Base-by-base conservation (phyloP, 2,797 vertebrate species). In the Vireo griseus region DNA sequence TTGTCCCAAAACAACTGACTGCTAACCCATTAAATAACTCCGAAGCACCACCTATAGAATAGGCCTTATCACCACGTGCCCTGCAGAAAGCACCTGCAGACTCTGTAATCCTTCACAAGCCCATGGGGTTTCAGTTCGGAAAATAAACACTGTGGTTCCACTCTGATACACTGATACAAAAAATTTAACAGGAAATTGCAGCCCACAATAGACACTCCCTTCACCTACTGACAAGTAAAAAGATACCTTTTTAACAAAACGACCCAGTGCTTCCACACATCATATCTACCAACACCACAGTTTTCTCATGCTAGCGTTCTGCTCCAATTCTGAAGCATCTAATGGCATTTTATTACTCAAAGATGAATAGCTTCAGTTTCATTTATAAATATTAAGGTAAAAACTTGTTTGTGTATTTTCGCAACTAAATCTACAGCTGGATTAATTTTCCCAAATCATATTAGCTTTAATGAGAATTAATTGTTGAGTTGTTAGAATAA, bases 21-120 rank as follows among this genome's bases (percentile, higher is more conserved):
- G 20, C 9, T 31, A 59, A 63, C 9, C 3, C 24, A 67, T 20
- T 47, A 58, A 69, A 19, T 22, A 67, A 47, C 18, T 67, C 20
- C 0, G 0, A 63, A 62, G 17, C 13, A 71, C 10, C 26, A 55
- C 16, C 16, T 31, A 11, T 10, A 6, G 14, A 37, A 58, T 0
- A 1, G 9, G 22, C 39, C 11, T 29, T 24, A 45, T n/a, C 8
- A 67, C 14, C 31, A 29, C 9, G 5, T 3, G 24, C 12, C 16
- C n/a, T 29, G 54, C n/a, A 75, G 29, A 68, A 80, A 76, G n/a
- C 7, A 24, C 10, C 22, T 33, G 12, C 33, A 68, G 48, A 40
- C 25, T 68, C 50, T 33, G 5, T 1, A 16, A 5, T 6, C 10
- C 3, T 65, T 63, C 73, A 8, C n/a, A 83, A 68, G 20, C 14